These are phyloP conservation scores for sheep (Ovis aries) DNA, from an alignment of 2,113 vertebrate genomes.

Conservation along the genomic window DNA sequence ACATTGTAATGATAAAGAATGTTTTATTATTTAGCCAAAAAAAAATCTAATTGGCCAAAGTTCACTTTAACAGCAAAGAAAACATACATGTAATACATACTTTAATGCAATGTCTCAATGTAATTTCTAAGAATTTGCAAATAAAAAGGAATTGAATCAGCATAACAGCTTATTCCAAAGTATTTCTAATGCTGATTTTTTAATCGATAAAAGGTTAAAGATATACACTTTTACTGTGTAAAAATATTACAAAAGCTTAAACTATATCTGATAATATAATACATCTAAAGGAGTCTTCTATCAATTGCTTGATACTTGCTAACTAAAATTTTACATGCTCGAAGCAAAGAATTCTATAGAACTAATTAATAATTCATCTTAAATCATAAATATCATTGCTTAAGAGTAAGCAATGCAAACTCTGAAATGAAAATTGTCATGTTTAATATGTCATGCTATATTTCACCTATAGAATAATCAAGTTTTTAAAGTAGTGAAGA, in stretches of 20 bases:
- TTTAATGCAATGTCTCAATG: not conserved
- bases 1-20: not conserved
- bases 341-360: not conserved
- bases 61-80: not conserved
- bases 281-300: not conserved
- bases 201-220: not conserved
- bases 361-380: not conserved
- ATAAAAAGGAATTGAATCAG: not conserved
- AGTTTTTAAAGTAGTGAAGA: not conserved
- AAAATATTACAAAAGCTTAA: not conserved
- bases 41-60: not conserved
- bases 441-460: not conserved
- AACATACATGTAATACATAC: not conserved
- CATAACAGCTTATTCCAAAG: not conserved
- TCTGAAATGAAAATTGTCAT: slow-evolving; percentile 7
- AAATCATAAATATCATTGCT: not conserved
- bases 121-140: not conserved
- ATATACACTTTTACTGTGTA: not conserved
- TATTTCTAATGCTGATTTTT: not conserved
- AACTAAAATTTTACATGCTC: not conserved
- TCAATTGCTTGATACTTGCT: not conserved
- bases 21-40: not conserved
- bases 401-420: not conserved
- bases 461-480: not conserved
- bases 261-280: not conserved